Evolutionary conservation across 2,113 vertebrate species (phyloP), one percentile per base, ranked within the genome.

Genomic region (Salvelinus alpinus): DNA sequence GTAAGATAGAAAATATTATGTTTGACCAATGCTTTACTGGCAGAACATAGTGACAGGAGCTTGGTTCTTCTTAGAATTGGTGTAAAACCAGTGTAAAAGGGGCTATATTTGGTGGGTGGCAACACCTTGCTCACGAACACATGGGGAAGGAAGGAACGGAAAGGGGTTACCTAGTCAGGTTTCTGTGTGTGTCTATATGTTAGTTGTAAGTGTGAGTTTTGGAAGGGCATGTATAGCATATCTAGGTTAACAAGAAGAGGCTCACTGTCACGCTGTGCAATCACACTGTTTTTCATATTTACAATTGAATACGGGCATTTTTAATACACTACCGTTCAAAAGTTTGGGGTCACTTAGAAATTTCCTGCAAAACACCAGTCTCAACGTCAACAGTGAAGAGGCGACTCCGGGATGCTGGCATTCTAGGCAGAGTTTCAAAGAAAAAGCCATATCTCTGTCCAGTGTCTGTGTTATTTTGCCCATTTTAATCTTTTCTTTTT

Each of bases 51-150:
- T 70, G 75, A 84, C 87, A 90, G 75, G 48, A 67, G 73, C 38
- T 44, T 44, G 38, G 38, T 44, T 44, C 38, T 8, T 38, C 86
- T 87, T 72, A 89, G 81, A 88, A 83, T 77, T 79, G 76, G 86
- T 86, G 73, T 69, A 79, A 62, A 70, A 29, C 80, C 74, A 2
- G 76, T 67, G 78, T 70, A 78, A 62, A 70, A 38, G 69, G 64
- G 70, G 79, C 77, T 78, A 18, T 69, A 25, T 82, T 67, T 12
- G 48, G 71, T n/a, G 51, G 16, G 57, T 18, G 71, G 71, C 18
- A 14, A 29, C 24, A 27, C 64, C 11, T 65, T 24, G 8, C 31
- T 54, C 44, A 16, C 14, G 6, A 16, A 14, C 2, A 65, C 12
- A 59, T 1, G 62, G 3, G 70, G n/a, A 11, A 11, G 38, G 9